Conservation (phyloP, 1,140 invertebrate genomes). For the Hypothenemus hampei region DNA sequence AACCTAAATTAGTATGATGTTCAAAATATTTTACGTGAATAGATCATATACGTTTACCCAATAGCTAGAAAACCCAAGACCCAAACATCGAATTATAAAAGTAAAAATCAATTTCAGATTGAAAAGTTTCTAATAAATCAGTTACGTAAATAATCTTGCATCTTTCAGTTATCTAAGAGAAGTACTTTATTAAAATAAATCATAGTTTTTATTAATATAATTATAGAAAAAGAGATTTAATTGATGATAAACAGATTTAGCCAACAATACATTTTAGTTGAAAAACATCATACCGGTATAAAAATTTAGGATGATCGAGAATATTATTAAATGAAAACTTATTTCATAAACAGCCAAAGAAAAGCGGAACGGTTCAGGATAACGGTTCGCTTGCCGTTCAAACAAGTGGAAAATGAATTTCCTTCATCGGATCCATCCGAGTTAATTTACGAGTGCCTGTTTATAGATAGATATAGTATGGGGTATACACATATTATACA, state of each 20-base stretch:
- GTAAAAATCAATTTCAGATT: too few species aligned
- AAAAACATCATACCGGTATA: slow-evolving; percentile 3
- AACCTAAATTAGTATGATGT: too few species aligned
- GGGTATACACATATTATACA: slow-evolving; percentile 38
- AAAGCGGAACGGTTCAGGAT: slow-evolving; percentile 32
- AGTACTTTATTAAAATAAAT: too few species aligned
- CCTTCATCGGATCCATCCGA: slow-evolving; percentile 47
- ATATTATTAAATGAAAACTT: slow-evolving; percentile 34
- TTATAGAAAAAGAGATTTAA: background rate
- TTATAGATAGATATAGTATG: slow-evolving; percentile 47
- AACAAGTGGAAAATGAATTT: slow-evolving; percentile 48
- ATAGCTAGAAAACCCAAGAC: too few species aligned
- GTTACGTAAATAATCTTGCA: too few species aligned
- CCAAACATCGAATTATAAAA: too few species aligned
- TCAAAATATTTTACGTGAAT: too few species aligned
- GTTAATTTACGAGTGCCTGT: slow-evolving; percentile 47
- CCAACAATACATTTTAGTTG: slow-evolving; percentile 13
- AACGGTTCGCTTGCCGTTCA: slow-evolving; percentile 40
- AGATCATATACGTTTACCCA: too few species aligned
- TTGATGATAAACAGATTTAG: slow-evolving; percentile 13
- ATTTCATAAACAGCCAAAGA: slow-evolving; percentile 32
- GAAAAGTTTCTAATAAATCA: too few species aligned
- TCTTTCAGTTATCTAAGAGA: too few species aligned
- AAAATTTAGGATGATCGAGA: slow-evolving; percentile 27
- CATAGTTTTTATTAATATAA: background rate